Conservation (phyloP, 2,888 invertebrate species). For the Drosophila testacea region DNA sequence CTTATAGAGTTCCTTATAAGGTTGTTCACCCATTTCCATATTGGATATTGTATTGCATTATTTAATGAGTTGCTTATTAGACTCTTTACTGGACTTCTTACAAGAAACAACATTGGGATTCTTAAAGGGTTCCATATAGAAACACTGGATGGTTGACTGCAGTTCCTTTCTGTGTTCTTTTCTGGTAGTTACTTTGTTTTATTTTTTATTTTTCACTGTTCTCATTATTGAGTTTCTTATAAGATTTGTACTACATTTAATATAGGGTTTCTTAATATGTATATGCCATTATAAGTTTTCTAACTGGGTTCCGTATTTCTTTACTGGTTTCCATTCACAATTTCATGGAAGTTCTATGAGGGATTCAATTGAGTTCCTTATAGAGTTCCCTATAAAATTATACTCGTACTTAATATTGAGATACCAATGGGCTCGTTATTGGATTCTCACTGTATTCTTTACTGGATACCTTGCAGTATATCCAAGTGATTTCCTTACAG, state of each 20-base stretch:
- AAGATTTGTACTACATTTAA: background rate
- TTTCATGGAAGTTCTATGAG: no score
- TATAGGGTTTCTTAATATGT: background rate
- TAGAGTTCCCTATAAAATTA: no score
- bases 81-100: background rate
- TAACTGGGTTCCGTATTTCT: background rate
- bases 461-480: background rate
- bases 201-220: no score
- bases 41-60: no score
- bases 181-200: no score
- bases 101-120: background rate
- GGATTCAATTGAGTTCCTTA: no score
- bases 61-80: background rate
- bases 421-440: background rate
- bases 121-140: background rate
- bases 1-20: background rate
- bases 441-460: background rate
- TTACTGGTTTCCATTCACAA: background rate
- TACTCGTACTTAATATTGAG: background rate
- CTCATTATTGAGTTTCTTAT: no score
- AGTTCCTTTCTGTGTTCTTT: no score
- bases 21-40: background rate
- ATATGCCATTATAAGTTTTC: no score
- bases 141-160: background rate
- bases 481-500: no score